Evolutionary conservation across 2,113 vertebrate genomes (phyloP).

Genomic region (Variabilichromis moorii): DNA sequence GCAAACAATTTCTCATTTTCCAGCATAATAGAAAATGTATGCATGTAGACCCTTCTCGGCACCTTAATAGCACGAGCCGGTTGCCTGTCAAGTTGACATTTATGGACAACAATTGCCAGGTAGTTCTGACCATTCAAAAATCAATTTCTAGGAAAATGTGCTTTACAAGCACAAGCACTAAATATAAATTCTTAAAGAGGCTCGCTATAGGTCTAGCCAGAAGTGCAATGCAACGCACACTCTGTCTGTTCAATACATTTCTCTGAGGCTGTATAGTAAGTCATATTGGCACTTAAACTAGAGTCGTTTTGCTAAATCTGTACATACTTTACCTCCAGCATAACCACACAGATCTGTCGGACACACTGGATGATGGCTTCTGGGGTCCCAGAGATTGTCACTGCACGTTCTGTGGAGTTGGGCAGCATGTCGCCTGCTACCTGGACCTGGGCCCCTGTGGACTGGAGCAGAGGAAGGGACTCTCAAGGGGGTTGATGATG

Average conservation of each 20-base stretch:
- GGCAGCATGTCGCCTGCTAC: conserved; percentile 98
- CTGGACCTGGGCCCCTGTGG: conserved; percentile 96
- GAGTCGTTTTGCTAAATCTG: background rate
- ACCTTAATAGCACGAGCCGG: background rate
- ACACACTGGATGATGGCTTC: conserved; percentile 98
- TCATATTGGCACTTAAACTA: background rate
- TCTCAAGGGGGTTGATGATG: background rate
- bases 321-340: conserved; percentile 90
- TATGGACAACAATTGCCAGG: background rate
- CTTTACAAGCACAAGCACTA: background rate
- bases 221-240: background rate
- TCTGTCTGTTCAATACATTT: background rate
- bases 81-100: background rate
- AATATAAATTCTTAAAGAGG: background rate
- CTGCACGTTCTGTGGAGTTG: conserved; percentile 95
- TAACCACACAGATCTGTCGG: conserved; percentile 99
- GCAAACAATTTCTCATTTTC: background rate
- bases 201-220: background rate
- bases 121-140: background rate
- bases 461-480: conserved; percentile 67
- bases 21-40: background rate
- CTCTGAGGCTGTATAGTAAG: background rate
- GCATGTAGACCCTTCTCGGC: background rate
- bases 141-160: background rate
- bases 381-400: conserved; percentile 97